Percentiles rank a stretch among this genome's conserved stretches.
Conservation (phyloP, 2,797 vertebrate species). For the Oryzias dopingdopingensis region DNA sequence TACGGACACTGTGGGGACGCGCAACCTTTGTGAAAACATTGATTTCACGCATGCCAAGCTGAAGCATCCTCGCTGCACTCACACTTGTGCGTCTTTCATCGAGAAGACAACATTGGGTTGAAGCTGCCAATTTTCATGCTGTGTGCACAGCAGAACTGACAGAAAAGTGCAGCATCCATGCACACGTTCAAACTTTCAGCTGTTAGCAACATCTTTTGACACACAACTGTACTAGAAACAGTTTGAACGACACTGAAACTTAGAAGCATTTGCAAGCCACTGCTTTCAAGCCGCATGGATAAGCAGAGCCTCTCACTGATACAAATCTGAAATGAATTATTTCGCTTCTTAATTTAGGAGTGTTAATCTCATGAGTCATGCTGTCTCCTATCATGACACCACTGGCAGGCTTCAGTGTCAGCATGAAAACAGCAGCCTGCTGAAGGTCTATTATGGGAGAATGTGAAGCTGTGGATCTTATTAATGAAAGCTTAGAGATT, state of each 20-base stretch:
- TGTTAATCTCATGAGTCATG: slow-evolving; percentile 42
- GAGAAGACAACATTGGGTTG: slow-evolving; percentile 44
- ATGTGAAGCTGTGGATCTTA: slow-evolving; percentile 22
- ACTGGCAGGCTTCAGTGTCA: slow-evolving; percentile 28
- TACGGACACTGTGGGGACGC: slow-evolving; percentile 38
- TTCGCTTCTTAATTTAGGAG: slow-evolving; percentile 39
- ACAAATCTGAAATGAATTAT: slow-evolving; percentile 26
- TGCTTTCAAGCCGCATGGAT: neutral
- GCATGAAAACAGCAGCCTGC: slow-evolving; percentile 27
- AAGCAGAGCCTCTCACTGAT: slow-evolving; percentile 14
- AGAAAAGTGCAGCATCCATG: slow-evolving; percentile 26
- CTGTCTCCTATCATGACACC: slow-evolving; percentile 21
- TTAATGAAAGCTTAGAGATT: slow-evolving; percentile 28
- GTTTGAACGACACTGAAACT: too few relatives aligned
- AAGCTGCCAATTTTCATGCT: slow-evolving; percentile 44
- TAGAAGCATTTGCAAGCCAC: neutral
- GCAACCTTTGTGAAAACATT: slow-evolving; percentile 68
- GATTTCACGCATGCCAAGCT: slow-evolving; percentile 65
- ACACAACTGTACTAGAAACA: too few relatives aligned
- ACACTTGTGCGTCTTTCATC: slow-evolving; percentile 40
- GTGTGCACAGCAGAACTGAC: slow-evolving; percentile 19
- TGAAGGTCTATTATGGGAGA: slow-evolving; percentile 42
- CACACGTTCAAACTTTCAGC: slow-evolving; percentile 24
- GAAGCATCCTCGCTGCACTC: slow-evolving; percentile 38
- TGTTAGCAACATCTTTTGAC: neutral